Percentiles rank a stretch among this genome's conserved stretches.
These are phyloP conservation scores for Cryptotermes secundus DNA, from an alignment of 1,140 invertebrate species.

Conservation along the genomic window DNA sequence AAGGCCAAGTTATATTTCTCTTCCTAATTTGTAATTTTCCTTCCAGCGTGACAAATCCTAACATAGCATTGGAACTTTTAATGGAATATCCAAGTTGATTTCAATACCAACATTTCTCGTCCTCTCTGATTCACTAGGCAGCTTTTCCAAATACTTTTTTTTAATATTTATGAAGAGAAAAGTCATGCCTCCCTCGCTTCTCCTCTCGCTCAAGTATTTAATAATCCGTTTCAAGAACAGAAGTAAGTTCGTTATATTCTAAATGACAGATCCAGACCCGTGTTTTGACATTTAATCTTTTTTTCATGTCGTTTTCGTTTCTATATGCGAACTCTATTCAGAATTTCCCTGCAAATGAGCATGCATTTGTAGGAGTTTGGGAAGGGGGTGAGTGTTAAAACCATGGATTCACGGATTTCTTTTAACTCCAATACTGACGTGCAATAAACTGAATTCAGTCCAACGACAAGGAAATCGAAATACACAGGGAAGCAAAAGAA, in stretches of 20 bases:
- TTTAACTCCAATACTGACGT: neutral
- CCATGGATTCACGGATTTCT: neutral
- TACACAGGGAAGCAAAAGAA: no score
- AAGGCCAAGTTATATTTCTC: neutral
- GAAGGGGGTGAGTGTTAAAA: neutral
- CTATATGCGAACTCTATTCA: neutral
- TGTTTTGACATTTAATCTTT: conserved; percentile 20
- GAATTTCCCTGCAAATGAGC: conserved; percentile 1
- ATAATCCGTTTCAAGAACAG: conserved; percentile 17
- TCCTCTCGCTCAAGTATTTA: neutral
- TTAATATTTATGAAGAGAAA: neutral
- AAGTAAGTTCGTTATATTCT: conserved; percentile 14
- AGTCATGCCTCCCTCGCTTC: neutral
- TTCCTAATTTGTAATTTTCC: conserved; percentile 22
- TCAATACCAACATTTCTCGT: neutral
- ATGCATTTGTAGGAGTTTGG: neutral
- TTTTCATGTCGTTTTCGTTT: conserved; percentile 5
- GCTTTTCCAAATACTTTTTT: neutral
- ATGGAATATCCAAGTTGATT: conserved; percentile 18
- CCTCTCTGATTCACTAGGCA: neutral
- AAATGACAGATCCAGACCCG: neutral
- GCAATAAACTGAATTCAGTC: neutral
- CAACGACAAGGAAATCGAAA: neutral
- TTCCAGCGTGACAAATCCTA: neutral
- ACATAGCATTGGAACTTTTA: conserved; percentile 14